These are phyloP conservation scores for Sarcophaga caerulescens DNA, from an alignment of 2,888 invertebrate genomes.

Conservation along the genomic window DNA sequence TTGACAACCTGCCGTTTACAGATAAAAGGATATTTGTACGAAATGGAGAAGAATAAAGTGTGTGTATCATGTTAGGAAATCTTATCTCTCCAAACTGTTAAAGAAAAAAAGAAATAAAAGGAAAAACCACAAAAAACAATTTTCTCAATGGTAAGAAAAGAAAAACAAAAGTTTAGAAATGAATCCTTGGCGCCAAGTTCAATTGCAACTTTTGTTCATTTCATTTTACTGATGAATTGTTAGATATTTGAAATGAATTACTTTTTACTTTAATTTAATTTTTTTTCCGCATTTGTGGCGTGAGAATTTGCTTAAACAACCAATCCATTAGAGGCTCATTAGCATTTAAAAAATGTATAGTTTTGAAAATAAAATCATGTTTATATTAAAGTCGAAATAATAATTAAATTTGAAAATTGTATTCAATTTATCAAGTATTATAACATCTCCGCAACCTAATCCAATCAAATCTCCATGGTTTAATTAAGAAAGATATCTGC, in stretches of 20 bases:
- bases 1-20: slow-evolving; percentile 51
- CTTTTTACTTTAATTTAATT: not conserved
- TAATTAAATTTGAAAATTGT: no score
- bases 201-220: not conserved
- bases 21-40: slow-evolving; percentile 36
- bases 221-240: not conserved
- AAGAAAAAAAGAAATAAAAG: slow-evolving; percentile 23
- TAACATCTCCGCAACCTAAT: no score
- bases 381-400: no score
- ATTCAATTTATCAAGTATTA: no score
- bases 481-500: no score
- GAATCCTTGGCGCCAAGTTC: slow-evolving; percentile 41
- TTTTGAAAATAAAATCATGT: no score
- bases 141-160: slow-evolving; percentile 12
- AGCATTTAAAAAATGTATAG: no score
- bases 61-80: slow-evolving; percentile 35
- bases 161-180: slow-evolving; percentile 21
- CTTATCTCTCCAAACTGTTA: not conserved
- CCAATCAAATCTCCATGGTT: no score
- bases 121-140: slow-evolving; percentile 46
- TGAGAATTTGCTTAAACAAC: no score
- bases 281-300: not conserved
- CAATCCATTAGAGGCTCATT: no score
- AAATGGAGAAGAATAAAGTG: slow-evolving; percentile 26
- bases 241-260: not conserved